Evolutionary conservation across 2,113 vertebrate species (phyloP), one percentile per base, ranked within the genome.

Genomic region (Burhinus bistriatus): DNA sequence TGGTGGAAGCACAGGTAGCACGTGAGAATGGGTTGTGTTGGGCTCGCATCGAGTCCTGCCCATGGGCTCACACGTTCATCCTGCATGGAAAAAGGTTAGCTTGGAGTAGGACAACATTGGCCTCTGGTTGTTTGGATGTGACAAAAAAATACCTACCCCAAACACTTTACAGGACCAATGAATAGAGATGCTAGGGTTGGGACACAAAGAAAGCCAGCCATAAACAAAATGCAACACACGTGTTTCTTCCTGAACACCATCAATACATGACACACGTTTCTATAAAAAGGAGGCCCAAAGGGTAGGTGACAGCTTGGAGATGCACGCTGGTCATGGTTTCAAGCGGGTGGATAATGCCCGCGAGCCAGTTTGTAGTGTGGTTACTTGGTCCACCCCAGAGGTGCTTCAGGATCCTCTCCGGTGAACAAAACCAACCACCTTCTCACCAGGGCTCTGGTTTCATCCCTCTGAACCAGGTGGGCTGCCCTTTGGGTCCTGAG

Each of bases 181-280:
- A 51, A 17, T 6, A 54, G n/a, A 34, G 38, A 9, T 45, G 79
- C 18, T 32, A 14, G 47, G 58, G 49, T 45, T 54, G 73, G 44
- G 73, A 54, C 62, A 66, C 3, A 5, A 49, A 45, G 51, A 34
- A 89, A 66, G 36, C 34, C 66, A 62, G 21, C 42, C 0, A 0
- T 36, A 26, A 95, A 65, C 21, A 64, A 40, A 94, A 89, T 0
- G 5, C 81, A 89, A 83, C 93, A 89, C 64, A 82, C 17, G 6
- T 76, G 89, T 87, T 82, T 91, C 93, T 68, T 93, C 96, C 95
- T 91, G 81, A 95, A 83, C 34, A 44, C 51, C 87, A 83, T 13
- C 68, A 12, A 29, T 12, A 45, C 32, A 4, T 51, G 81, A 72
- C 73, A 93, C 45, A 51, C 0, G 14, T 34, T 72, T 72, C 58